Evolutionary conservation across 2,797 vertebrate genomes (phyloP).

Genomic region (Thunnus albacares): DNA sequence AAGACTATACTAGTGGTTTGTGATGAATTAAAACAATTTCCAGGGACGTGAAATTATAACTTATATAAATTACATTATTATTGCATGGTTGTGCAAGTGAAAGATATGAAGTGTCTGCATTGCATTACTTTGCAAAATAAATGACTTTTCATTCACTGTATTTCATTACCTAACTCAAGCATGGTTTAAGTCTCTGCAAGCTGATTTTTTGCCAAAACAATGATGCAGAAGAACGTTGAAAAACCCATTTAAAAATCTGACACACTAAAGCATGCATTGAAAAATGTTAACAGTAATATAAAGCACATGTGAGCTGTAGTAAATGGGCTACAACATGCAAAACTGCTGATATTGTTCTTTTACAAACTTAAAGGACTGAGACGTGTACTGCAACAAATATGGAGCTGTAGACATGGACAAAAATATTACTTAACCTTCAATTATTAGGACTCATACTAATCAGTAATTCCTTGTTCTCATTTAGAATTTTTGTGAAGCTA

Average conservation of each 20-base stretch:
- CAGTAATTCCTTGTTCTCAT: neutral
- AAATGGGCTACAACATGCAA: neutral
- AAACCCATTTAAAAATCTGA: neutral
- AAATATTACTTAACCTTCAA: neutral
- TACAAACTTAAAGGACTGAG: neutral
- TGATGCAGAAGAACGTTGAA: too few species aligned
- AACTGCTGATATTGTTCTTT: neutral
- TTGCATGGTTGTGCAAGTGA: neutral
- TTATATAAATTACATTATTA: neutral
- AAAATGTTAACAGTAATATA: neutral
- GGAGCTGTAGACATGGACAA: neutral
- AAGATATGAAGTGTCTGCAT: too few species aligned
- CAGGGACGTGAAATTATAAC: neutral
- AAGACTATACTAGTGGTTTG: neutral
- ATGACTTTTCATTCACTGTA: neutral
- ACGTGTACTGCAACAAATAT: neutral
- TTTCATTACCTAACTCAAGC: neutral
- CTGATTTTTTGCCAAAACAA: neutral
- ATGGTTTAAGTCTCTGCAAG: neutral
- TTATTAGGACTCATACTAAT: neutral
- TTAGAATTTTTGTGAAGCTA: neutral
- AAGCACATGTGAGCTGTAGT: neutral
- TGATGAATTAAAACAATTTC: too few species aligned
- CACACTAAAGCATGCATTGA: neutral
- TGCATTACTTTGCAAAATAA: neutral